A percentile compares a stretch with the other conserved stretches of the same genome.
Evolutionary conservation across 1,140 invertebrate genomes (phyloP).

Genomic region (Trypoxylus dichotomus): DNA sequence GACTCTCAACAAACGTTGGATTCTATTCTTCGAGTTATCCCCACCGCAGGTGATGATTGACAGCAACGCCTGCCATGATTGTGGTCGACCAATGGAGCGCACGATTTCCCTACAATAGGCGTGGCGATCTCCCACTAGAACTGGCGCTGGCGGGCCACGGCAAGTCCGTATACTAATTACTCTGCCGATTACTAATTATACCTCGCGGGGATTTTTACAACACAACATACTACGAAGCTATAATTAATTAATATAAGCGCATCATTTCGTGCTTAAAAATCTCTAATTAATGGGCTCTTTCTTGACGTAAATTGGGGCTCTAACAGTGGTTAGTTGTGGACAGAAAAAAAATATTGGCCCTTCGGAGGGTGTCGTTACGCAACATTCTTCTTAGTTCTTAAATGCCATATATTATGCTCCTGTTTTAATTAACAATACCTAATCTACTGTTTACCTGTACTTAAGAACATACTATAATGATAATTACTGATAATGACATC

Average conservation of each 20-base stretch:
- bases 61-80: conserved; percentile 52
- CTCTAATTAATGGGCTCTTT: conserved; percentile 45
- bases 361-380: conserved; percentile 18
- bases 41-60: conserved; percentile 47
- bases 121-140: conserved; percentile 29
- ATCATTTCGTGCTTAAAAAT: conserved; percentile 52
- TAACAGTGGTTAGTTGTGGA: neutral
- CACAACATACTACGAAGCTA: conserved; percentile 45
- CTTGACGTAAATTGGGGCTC: conserved; percentile 28
- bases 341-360: conserved; percentile 21
- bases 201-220: conserved; percentile 53
- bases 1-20: conserved; percentile 40
- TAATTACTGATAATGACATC: neutral
- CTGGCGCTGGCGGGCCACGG: conserved; percentile 33
- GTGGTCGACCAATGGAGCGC: conserved; percentile 41
- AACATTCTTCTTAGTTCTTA: neutral
- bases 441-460: conserved; percentile 24
- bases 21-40: conserved; percentile 44
- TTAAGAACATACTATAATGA: neutral
- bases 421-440: conserved; percentile 26
- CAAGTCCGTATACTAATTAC: conserved; percentile 47
- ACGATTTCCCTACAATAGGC: conserved; percentile 20
- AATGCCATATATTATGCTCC: neutral
- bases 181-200: conserved; percentile 54
- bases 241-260: conserved; percentile 54